Base-by-base conservation (phyloP, 2,797 vertebrate species). In the Scleropages formosus region DNA sequence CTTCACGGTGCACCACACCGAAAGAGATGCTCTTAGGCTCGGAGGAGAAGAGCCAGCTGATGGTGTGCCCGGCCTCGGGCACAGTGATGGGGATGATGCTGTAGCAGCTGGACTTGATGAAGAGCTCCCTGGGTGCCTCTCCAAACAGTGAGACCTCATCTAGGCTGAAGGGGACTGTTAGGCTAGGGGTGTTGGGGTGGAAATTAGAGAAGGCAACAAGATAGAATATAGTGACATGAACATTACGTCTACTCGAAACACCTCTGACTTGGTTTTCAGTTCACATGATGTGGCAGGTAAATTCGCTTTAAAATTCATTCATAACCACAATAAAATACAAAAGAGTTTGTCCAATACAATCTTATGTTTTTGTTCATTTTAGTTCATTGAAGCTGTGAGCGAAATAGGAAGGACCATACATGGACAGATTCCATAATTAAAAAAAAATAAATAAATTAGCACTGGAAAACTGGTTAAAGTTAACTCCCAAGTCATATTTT, bases 21-120 rank as follows among this genome's bases (percentile, higher is more conserved):
- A 99, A 98, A 77, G 94, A 92, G 83, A 99, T 95, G 82, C 96
- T 98, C 86, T 98, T 98, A 73, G 96, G 95, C 60, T 95, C 93
- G 0, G 97, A 99, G 68, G 96, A 96, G 86, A 99, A 99, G 59
- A 93, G 90, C 97, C 97, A 99, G 84, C 87, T 90, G 77, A 99
- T 92, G 15, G 93, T 94, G 46, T 93, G 87, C 1, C 96, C 96
- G 0, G 88, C 78, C 44, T 90, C 84, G 6, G 81, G 82, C 79
- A 94, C 86, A 0, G 85, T 90, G 86, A 99, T 92, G 74, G 92
- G 87, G 87, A 98, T 91, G 78, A 91, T 82, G 84, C 96, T 96
- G 89, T 96, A 98, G 84, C 95, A 95, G 78, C 94, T 93, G 75
- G 97, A 97, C 80, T 93, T 94, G 83, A 98, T 93, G 75, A 98